A percentile compares a stretch with the other conserved stretches of the same genome.
Evolutionary conservation across 2,113 vertebrate species (phyloP).

Genomic region (Carlito syrichta): DNA sequence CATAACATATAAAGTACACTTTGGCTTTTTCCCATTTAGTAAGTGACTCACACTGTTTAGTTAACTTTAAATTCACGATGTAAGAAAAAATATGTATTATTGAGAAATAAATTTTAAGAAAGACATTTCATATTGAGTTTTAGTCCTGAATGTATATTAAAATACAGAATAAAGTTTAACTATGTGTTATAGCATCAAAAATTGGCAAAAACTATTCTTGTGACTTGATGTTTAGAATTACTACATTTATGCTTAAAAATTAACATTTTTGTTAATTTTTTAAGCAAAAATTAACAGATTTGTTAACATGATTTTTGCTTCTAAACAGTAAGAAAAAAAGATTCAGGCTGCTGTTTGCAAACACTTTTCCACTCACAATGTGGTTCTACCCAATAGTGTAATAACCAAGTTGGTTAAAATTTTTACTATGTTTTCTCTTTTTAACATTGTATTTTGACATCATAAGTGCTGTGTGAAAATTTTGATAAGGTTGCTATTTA

Average conservation of each 20-base stretch:
- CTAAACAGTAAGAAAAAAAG: not conserved
- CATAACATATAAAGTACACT: not conserved
- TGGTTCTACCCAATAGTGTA: not conserved
- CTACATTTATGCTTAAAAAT: not conserved
- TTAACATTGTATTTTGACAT: not conserved
- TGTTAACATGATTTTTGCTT: not conserved
- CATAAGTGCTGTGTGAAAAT: not conserved
- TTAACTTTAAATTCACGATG: not conserved
- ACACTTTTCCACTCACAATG: not conserved
- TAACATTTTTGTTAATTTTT: too few relatives aligned
- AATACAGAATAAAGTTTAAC: not conserved
- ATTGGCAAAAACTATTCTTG: not conserved
- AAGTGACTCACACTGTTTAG: not conserved
- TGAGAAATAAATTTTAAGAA: conserved; percentile 12
- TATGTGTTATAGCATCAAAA: not conserved
- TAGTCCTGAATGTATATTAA: not conserved
- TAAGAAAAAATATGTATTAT: not conserved
- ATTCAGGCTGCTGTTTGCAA: not conserved
- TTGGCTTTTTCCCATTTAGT: not conserved
- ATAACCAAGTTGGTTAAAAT: not conserved
- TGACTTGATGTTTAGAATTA: not conserved
- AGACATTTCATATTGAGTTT: not conserved
- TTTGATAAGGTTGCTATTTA: not conserved
- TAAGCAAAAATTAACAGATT: too few relatives aligned
- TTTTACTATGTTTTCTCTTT: not conserved